Conservation (phyloP, 2,797 vertebrate genomes). For the Taeniopygia guttata region DNA sequence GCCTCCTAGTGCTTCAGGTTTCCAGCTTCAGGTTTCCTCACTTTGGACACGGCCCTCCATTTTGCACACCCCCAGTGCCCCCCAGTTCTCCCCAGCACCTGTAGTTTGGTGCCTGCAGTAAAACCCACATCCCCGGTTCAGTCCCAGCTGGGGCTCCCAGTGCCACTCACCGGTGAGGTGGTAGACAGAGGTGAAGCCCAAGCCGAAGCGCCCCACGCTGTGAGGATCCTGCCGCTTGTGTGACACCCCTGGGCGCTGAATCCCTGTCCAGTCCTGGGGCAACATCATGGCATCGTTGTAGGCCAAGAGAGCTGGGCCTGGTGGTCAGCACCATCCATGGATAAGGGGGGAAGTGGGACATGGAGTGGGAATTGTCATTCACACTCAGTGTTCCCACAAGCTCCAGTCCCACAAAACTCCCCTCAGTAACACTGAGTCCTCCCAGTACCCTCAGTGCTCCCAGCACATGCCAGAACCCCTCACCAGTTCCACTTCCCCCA, state of each 20-base stretch:
- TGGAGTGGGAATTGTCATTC: background rate
- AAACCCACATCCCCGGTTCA: background rate
- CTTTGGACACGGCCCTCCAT: background rate
- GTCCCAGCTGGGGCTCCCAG: background rate
- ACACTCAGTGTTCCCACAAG: background rate
- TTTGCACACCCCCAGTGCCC: background rate
- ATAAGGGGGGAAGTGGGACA: background rate
- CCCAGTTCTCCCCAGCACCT: background rate
- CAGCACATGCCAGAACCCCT: background rate
- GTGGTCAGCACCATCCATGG: background rate
- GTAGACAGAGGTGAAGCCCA: conserved; percentile 89
- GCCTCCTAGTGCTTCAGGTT: background rate
- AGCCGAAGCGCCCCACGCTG: conserved; percentile 84
- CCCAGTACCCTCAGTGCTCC: background rate
- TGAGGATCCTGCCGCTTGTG: conserved; percentile 81
- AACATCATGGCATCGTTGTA: conserved; percentile 60
- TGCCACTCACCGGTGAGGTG: conserved; percentile 81
- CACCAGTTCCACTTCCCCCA: background rate
- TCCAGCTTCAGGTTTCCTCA: background rate
- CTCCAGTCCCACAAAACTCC: background rate
- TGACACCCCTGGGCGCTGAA: conserved; percentile 80
- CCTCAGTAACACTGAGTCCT: background rate
- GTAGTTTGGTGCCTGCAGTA: background rate
- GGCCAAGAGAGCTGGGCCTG: conserved; percentile 83
- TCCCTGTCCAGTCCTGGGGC: conserved; percentile 79